Evolutionary conservation across 2,113 vertebrate genomes (phyloP).

Genomic region (Eidolon helvum): DNA sequence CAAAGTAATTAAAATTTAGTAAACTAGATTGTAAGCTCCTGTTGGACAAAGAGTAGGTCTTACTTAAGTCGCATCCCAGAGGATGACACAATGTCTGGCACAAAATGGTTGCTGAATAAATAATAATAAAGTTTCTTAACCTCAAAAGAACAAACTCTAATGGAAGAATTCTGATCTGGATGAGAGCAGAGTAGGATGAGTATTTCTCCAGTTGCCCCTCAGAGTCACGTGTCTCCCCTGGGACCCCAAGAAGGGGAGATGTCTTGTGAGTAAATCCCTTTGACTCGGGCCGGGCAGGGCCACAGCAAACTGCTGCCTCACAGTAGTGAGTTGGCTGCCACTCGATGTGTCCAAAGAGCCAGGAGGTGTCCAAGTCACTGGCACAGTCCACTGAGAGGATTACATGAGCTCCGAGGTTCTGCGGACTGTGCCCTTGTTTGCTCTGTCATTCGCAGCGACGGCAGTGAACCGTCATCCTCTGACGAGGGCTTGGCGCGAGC

Average conservation of each 20-base stretch:
- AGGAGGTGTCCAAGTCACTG: neutral
- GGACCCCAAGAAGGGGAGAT: neutral
- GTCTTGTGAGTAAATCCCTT: neutral
- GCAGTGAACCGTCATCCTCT: neutral
- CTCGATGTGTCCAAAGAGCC: neutral
- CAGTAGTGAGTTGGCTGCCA: neutral
- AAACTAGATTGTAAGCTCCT: neutral
- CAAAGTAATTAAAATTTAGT: neutral
- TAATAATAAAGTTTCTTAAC: neutral
- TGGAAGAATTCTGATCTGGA: neutral
- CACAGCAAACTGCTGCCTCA: neutral
- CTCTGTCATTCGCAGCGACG: neutral
- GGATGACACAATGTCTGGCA: neutral
- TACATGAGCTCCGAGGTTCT: neutral
- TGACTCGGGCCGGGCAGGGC: neutral
- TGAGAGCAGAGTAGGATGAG: neutral
- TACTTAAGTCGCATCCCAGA: neutral
- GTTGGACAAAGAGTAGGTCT: neutral
- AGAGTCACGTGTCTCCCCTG: neutral
- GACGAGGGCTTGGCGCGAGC: neutral
- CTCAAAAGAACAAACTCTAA: neutral
- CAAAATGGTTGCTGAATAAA: neutral
- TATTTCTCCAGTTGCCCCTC: neutral
- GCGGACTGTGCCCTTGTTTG: neutral
- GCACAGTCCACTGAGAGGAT: neutral